Base-by-base conservation (phyloP, 2,888 invertebrate genomes). In the Drosophila mimica region DNA sequence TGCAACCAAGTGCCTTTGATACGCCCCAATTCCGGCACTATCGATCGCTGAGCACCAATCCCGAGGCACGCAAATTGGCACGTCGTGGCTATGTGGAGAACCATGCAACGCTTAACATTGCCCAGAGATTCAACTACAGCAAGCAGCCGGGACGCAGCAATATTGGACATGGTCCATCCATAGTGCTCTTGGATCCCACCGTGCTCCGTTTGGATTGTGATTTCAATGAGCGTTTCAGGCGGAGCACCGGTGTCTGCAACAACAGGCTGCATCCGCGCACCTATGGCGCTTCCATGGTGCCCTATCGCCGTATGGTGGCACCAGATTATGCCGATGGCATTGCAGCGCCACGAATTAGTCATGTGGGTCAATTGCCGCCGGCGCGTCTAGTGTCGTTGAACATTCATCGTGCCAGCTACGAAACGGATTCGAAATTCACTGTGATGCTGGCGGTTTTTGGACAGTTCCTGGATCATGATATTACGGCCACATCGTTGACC, bases 371-470 rank as follows among this genome's bases (percentile, higher is more conserved):
- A 17, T 92, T 97, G 36, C 97, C 97, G 0, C 95, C 96, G 25
- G 96, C 97, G 0, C 94, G 97, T 20, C 95, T 95, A 83, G 95
- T 97, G 8, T 97, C 97, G 79, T 92, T 96, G 25, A 94, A 94
- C 28, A 95, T 97, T 0, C 97, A 97, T 92, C 94, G 96, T 0
- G 95, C 97, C 0, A 95, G 95, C 75, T 96, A 96, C 89, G 95
- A 95, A 43, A 95, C 95, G 56, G 97, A 97, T 92, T 95, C 96
- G 0, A 94, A 95, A 78, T 97, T 97, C 91, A 96, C 97, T 0
- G 96, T 97, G 0, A 96, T 98, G 96, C 92, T 97, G 72, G 97
- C 97, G 0, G 96, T 97, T 6, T 98, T 97, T 95, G 98, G 97
- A 0, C 97, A 98, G 93, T 97, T 98, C 92, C 90, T 98, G 17